phyloP scores from a whole-genome alignment of 2,797 vertebrate genomes.

The Zonotrichia albicollis region DNA sequence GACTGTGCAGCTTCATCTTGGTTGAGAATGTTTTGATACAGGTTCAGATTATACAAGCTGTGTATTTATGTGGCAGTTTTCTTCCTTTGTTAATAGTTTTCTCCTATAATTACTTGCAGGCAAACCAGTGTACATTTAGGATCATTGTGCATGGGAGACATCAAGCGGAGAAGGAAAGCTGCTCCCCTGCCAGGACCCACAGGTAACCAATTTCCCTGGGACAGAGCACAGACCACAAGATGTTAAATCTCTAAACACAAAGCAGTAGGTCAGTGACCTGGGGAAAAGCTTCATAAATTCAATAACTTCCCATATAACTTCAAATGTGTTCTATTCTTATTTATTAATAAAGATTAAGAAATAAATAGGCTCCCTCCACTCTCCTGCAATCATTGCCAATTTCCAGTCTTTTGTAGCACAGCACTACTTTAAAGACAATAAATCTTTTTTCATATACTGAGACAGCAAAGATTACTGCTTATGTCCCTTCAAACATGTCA shows the following conservation, averaged over 20 bases:
- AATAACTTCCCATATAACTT: not conserved
- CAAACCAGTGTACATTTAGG: constrained; percentile 98
- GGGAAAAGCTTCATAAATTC: constrained; percentile 19
- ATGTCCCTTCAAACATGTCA: not conserved
- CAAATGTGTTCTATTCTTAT: not conserved
- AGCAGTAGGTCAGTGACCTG: constrained; percentile 26
- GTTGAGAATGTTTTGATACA: constrained; percentile 76
- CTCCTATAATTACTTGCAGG: constrained; percentile 85
- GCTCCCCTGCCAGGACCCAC: constrained; percentile 89
- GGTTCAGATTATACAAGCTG: constrained; percentile 71
- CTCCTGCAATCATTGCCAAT: not conserved
- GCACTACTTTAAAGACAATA: not conserved
- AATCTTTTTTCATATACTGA: not conserved
- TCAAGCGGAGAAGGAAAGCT: constrained; percentile 97
- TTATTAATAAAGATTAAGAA: constrained; percentile 1
- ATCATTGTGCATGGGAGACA: constrained; percentile 93
- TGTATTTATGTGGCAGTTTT: constrained; percentile 66
- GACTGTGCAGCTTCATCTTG: constrained; percentile 74
- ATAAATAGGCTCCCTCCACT: not conserved
- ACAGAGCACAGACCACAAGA: not conserved
- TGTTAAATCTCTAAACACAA: constrained; percentile 38
- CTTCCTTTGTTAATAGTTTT: constrained; percentile 76
- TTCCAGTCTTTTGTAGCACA: not conserved
- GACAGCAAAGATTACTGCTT: not conserved
- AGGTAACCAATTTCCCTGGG: constrained; percentile 79